Conservation (phyloP, 2,888 invertebrate species). For the Trichogramma evanescens region DNA sequence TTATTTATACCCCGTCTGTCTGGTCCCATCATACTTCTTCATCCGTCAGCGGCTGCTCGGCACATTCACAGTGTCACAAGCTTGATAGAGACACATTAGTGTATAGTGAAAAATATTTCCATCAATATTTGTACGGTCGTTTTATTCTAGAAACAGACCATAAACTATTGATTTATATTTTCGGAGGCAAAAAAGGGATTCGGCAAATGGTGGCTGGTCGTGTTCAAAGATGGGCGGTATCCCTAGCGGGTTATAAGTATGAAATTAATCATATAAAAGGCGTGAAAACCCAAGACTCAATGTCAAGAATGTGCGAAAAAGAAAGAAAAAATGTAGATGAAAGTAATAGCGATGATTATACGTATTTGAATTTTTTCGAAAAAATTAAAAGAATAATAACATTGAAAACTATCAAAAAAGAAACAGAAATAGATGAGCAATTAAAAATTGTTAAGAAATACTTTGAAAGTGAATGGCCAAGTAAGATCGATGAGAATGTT, state of each 20-base stretch:
- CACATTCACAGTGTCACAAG: not conserved
- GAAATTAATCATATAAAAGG: conserved; percentile 16
- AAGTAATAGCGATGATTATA: not conserved
- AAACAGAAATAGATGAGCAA: conserved; percentile 16
- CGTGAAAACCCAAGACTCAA: conserved; percentile 21
- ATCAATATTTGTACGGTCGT: conserved; percentile 38
- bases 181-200: conserved; percentile 25
- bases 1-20: no score
- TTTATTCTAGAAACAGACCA: conserved; percentile 18
- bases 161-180: conserved; percentile 31
- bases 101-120: conserved; percentile 41
- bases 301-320: conserved; percentile 10
- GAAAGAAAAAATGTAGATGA: not conserved
- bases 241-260: conserved; percentile 32
- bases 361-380: not conserved
- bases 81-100: conserved; percentile 31
- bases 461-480: not conserved
- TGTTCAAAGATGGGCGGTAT: conserved; percentile 29
- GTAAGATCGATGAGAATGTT: not conserved
- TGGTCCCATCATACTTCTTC: no score
- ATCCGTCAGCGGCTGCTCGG: no score
- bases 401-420: conserved; percentile 14
- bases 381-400: not conserved
- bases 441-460: conserved; percentile 10
- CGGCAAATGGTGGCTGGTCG: conserved; percentile 28